Evolutionary conservation across 1,140 invertebrate species (phyloP).

Genomic region (Pentalonia nigronervosa): DNA sequence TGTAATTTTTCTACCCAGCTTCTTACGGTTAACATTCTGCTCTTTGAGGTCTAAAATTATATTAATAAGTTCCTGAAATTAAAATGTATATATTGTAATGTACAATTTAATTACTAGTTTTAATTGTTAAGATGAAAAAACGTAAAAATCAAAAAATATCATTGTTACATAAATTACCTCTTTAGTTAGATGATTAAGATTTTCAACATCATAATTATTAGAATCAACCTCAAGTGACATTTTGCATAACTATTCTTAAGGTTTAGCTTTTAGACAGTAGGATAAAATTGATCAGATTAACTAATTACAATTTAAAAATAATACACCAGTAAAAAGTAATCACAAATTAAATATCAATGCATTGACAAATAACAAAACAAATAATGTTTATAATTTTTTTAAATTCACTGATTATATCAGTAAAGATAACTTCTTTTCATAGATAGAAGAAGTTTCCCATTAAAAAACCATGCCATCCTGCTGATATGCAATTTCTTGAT

Average conservation of each 20-base stretch:
- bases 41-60: slow-evolving; percentile 36
- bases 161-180: not conserved
- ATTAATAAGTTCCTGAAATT: slow-evolving; percentile 45
- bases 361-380: not conserved
- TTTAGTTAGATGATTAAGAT: slow-evolving; percentile 24
- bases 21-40: not conserved
- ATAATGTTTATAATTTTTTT: not conserved
- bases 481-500: not conserved
- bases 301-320: not conserved
- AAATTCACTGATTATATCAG: not conserved
- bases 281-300: not conserved
- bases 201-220: not conserved
- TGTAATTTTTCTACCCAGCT: not conserved
- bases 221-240: slow-evolving; percentile 5
- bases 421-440: not conserved
- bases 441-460: too few relatives aligned
- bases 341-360: not conserved
- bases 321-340: too few relatives aligned
- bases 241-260: not conserved
- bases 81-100: not conserved
- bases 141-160: too few relatives aligned
- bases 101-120: not conserved
- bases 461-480: too few relatives aligned
- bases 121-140: not conserved
- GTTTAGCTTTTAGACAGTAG: not conserved